phyloP scores from a whole-genome alignment of 1,140 invertebrate species.

The Sarcophaga bullata region DNA sequence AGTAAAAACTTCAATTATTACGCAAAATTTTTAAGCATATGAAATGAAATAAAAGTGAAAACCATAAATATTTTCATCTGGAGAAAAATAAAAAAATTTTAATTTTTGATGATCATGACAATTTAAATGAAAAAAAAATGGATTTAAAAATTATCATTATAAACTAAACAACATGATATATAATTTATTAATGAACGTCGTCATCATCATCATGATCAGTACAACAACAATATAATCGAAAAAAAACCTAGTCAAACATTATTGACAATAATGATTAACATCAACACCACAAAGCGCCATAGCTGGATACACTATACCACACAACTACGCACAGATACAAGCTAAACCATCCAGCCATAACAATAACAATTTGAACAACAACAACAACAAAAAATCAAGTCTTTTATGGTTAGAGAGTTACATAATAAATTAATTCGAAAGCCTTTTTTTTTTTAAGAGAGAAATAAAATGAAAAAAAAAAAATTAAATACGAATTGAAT shows the following conservation, averaged over 20 bases:
- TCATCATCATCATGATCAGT: not conserved
- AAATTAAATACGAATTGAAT: not conserved
- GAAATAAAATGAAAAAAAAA: slow-evolving; percentile 5
- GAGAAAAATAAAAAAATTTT: slow-evolving; percentile 4
- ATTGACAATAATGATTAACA: slow-evolving; percentile 9
- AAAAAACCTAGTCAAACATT: not conserved
- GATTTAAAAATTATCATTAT: too few species aligned
- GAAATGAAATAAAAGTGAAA: slow-evolving; percentile 27
- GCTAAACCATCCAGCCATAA: slow-evolving; percentile 12
- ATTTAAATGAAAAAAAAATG: not conserved
- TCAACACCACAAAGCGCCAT: not conserved
- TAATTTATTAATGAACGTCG: not conserved
- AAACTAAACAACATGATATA: too few species aligned
- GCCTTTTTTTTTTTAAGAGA: not conserved
- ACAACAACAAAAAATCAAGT: slow-evolving; percentile 24
- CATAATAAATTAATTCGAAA: slow-evolving; percentile 41
- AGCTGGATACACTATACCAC: not conserved
- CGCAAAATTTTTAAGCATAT: slow-evolving; percentile 15
- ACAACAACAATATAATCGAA: not conserved
- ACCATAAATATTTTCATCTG: slow-evolving; percentile 36
- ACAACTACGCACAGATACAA: not conserved
- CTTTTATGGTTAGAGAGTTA: slow-evolving; percentile 24
- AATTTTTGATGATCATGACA: slow-evolving; percentile 24
- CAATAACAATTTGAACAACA: not conserved
- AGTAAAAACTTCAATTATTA: slow-evolving; percentile 25